Percentiles rank a stretch among this genome's conserved stretches.
Evolutionary conservation across 2,797 vertebrate genomes (phyloP).

Genomic region (Crocidura indochinensis): DNA sequence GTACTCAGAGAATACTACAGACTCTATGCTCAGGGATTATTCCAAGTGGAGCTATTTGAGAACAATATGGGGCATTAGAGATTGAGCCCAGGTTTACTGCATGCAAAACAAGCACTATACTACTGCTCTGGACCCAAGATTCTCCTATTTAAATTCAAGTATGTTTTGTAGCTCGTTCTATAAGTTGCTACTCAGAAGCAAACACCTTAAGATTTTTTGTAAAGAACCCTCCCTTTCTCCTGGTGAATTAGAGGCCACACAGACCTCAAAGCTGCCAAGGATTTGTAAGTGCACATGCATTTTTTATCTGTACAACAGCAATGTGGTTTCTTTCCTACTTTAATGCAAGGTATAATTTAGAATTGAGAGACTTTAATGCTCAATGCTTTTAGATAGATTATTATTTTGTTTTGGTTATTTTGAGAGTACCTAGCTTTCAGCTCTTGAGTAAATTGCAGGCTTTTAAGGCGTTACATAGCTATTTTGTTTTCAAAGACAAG

Average conservation of each 20-base stretch:
- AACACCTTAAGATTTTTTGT: background rate
- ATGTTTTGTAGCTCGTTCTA: background rate
- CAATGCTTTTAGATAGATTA: conserved; percentile 75
- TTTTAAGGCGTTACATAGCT: conserved; percentile 71
- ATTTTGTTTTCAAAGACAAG: conserved; percentile 70
- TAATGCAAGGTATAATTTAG: conserved; percentile 77
- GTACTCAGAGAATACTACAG: too few relatives aligned
- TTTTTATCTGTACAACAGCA: conserved; percentile 61
- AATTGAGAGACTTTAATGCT: conserved; percentile 69
- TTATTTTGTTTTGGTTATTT: conserved; percentile 77
- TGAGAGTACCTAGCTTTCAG: conserved; percentile 68
- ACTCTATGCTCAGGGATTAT: too few relatives aligned
- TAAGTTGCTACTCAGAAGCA: background rate
- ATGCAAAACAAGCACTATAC: too few relatives aligned
- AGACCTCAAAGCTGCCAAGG: background rate
- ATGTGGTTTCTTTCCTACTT: conserved; percentile 54
- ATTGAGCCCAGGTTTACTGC: too few relatives aligned
- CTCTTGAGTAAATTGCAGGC: conserved; percentile 72
- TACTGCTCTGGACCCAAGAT: background rate
- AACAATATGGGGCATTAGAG: too few relatives aligned
- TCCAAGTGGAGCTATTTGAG: too few relatives aligned
- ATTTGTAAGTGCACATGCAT: background rate
- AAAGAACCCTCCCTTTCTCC: background rate
- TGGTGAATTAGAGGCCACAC: background rate
- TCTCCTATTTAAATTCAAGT: background rate